Base-by-base conservation (phyloP, 2,113 vertebrate species). In the Chaetops frenatus region DNA sequence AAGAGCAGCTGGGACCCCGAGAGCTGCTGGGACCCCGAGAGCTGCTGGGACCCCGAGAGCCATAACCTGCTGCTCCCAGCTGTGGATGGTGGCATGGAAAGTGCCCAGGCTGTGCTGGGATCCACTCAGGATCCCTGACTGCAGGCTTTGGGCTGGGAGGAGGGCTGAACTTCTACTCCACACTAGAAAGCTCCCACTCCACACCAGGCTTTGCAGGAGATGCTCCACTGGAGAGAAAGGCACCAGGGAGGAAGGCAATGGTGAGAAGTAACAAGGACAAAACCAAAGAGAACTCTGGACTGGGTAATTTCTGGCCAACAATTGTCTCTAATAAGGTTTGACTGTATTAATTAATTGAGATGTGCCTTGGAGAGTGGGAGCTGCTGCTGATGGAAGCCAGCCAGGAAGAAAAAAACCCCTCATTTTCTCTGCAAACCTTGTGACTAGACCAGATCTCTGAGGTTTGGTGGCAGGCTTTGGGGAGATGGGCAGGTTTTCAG, bases 341-440 rank as follows among this genome's bases (percentile, higher is more conserved):
- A 94, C 94, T 95, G 84, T 60, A 84, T 97, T 95, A 95, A 97
- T 96, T 96, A 96, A 97, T 97, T 96, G 96, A 97, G 96, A 96
- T 95, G 92, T 96, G 94, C 91, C 86, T 95, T 80, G 50, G 70
- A 97, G 92, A 92, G 88, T 21, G 19, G 86, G 84, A 94, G 94
- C 76, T 94, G 92, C 90, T 89, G 67, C 82, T 70, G 42, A 2
- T 96, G 96, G 96, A 97, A 95, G 69, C 27, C 60, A 83, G 84
- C 96, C 96, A 96, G 73, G 76, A 77, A 70, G 44, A 58, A 48
- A 73, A 82, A 88, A 92, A 44, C 31, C 35, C 18, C 66, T 96
- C 48, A 96, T 97, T 94, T 97, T 94, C 92, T 92, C 85, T 80
- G 78, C 79, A 96, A 96, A 90, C 66, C 50, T 93, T 83, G 79